Evolutionary conservation across 2,888 invertebrate species (phyloP).

Genomic region (Malthinus seriepunctatus): DNA sequence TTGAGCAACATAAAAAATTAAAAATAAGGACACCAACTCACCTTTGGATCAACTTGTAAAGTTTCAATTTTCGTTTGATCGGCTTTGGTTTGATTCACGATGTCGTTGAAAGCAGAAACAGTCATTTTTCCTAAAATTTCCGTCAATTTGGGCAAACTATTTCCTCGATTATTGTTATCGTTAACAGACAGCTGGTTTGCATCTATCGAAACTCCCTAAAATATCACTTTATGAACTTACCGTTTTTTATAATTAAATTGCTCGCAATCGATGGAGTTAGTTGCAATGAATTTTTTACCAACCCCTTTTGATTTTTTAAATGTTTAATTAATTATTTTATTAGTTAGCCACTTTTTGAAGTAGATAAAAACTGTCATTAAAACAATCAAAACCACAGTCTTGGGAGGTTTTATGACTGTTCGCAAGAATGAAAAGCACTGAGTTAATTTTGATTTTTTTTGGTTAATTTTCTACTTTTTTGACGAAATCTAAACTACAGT

Average conservation of each 20-base stretch:
- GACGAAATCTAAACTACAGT: neutral
- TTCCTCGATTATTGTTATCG: neutral
- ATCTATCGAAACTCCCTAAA: neutral
- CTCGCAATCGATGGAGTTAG: slow-evolving; percentile 1
- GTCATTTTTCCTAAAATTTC: slow-evolving; percentile 66
- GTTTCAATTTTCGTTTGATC: slow-evolving; percentile 49
- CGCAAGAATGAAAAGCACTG: too few species aligned
- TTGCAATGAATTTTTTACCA: slow-evolving; percentile 2
- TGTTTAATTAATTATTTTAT: neutral
- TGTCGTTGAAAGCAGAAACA: slow-evolving; percentile 62
- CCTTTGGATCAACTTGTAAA: slow-evolving; percentile 66
- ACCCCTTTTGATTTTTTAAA: too few species aligned
- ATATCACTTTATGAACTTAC: slow-evolving; percentile 2
- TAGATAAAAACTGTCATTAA: slow-evolving; percentile 19
- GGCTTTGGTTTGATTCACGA: slow-evolving; percentile 58
- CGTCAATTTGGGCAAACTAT: slow-evolving; percentile 59
- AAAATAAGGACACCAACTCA: slow-evolving; percentile 45
- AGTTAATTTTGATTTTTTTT: neutral
- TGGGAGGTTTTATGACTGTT: neutral
- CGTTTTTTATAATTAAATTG: neutral
- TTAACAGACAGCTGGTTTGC: slow-evolving; percentile 26
- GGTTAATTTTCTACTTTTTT: neutral
- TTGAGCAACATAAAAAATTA: neutral
- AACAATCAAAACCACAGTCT: slow-evolving; percentile 12
- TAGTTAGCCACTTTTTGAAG: slow-evolving; percentile 20